These are phyloP conservation scores for Acrocephalus scirpaceus DNA, from an alignment of 2,797 vertebrate genomes.

Conservation along the genomic window DNA sequence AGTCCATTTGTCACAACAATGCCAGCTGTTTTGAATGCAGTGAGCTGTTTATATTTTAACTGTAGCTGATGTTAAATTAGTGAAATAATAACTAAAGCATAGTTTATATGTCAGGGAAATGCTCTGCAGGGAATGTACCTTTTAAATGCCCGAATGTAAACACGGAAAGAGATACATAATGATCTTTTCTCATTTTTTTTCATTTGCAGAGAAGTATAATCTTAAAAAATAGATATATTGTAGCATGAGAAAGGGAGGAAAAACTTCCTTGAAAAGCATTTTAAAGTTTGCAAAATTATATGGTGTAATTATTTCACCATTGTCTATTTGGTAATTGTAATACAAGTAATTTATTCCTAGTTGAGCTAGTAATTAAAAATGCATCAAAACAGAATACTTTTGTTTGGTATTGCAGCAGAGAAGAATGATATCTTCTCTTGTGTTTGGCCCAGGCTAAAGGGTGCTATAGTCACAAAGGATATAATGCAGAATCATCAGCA, in stretches of 20 bases:
- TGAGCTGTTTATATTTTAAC: background rate
- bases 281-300: background rate
- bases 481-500: background rate
- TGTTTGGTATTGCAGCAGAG: background rate
- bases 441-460: background rate
- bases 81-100: background rate
- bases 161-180: background rate
- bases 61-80: background rate
- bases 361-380: background rate
- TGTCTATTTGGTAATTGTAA: background rate
- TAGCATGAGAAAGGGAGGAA: background rate
- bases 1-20: background rate
- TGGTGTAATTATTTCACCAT: background rate
- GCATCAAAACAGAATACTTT: background rate
- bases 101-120: background rate
- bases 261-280: background rate
- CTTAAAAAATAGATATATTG: background rate
- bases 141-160: background rate
- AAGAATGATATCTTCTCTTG: background rate
- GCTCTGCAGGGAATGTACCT: background rate
- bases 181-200: background rate
- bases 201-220: background rate
- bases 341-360: background rate
- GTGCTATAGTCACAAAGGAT: background rate
- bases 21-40: background rate